Evolutionary conservation across 2,888 invertebrate species (phyloP).

Genomic region (Amiota communis): DNA sequence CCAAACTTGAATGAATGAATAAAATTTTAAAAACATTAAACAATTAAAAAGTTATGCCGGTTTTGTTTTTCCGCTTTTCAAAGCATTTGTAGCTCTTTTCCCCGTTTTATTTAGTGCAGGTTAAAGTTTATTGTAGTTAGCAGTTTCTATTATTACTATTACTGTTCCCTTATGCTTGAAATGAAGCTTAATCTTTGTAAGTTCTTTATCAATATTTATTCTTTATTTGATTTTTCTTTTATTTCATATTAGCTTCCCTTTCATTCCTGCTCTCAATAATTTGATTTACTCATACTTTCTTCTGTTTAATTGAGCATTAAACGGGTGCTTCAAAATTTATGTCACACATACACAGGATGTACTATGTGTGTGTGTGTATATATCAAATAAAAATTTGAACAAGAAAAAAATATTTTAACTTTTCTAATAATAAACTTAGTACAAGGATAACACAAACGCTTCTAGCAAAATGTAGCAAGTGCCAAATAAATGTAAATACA

Average conservation of each 20-base stretch:
- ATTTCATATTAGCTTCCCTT: background rate
- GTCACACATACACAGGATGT: background rate
- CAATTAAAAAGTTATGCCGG: constrained; percentile 59
- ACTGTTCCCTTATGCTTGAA: background rate
- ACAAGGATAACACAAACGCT: constrained; percentile 21
- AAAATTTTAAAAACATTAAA: constrained; percentile 56
- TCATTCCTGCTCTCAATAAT: background rate
- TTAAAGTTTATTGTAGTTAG: background rate
- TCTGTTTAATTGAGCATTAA: constrained; percentile 11
- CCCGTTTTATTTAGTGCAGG: background rate
- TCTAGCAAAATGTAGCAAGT: constrained; percentile 31
- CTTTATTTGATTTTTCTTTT: background rate
- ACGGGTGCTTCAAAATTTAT: background rate
- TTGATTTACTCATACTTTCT: background rate
- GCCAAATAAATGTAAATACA: constrained; percentile 34
- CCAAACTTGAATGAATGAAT: constrained; percentile 45
- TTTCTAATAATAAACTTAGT: constrained; percentile 50
- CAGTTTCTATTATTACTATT: background rate
- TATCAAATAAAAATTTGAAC: background rate
- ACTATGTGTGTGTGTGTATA: background rate
- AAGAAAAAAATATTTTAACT: constrained; percentile 43
- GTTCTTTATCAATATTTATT: background rate
- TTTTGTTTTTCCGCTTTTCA: constrained; percentile 33
- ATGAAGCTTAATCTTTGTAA: background rate
- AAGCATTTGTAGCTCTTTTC: background rate